Evolutionary conservation across 2,888 invertebrate species (phyloP), one percentile per base, ranked within the genome.

Genomic region (Limnephilus lunatus): DNA sequence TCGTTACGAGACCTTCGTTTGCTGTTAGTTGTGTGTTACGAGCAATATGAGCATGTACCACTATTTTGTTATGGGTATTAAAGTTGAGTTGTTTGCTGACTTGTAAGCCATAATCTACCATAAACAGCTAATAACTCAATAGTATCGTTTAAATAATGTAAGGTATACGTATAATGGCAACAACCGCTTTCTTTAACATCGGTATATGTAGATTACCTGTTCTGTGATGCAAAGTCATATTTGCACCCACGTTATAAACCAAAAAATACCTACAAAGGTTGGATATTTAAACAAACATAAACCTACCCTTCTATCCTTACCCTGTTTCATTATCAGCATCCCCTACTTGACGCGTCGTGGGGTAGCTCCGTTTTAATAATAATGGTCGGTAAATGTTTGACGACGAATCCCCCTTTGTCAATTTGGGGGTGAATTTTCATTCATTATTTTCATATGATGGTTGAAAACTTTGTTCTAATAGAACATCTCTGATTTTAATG

Each of bases 351-450:
- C 86, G 85, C 81, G 30, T 5, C 82, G n/a, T 32, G 85, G 91
- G 91, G 91, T n/a, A 25, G 87, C 81, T 68, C 25, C 91, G 83
- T 91, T 93, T 93, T 93, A 93, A 93, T 93, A 93, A 93, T 93
- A 93, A 93, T 93, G 91, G 93, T 93, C 90, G 85, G 92, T 93
- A 93, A 93, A 93, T 93, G 93, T 93, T 93, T 92, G 92, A 93
- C 93, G 91, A 93, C 92, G 80, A 90, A 25, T 35, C 48, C 89
- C 91, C 89, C 81, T 91, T 80, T 81, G 86, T 82, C 91, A 87
- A 89, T 91, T 91, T 81, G 25, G 83, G 83, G 90, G 30, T 81
- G 85, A 39, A 87, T 90, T 90, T 85, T 85, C 86, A 68, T 32
- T 82, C 32, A 82, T 82, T 82, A 82, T 19, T 82, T 32, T 31